Conservation (phyloP, 2,888 invertebrate species). For the Acleris holmiana region DNA sequence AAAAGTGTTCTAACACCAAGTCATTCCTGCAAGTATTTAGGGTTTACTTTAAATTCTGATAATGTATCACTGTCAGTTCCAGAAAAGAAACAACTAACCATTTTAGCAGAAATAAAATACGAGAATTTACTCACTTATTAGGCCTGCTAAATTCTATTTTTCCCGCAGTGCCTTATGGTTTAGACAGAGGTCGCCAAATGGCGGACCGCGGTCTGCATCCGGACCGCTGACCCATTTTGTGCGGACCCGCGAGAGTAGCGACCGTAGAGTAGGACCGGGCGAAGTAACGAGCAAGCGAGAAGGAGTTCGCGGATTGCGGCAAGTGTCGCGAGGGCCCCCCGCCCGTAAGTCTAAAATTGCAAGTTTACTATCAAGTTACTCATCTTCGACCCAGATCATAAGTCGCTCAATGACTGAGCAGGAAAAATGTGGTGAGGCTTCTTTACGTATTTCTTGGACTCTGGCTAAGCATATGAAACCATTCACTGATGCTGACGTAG, state of each 20-base stretch:
- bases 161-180: slow-evolving; percentile 29
- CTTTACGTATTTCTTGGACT: slow-evolving; percentile 41
- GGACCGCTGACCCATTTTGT: too few species aligned
- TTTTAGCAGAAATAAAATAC: not conserved
- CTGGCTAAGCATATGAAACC: slow-evolving; percentile 39
- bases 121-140: slow-evolving; percentile 29
- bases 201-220: too few species aligned
- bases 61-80: slow-evolving; percentile 11
- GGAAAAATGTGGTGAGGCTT: slow-evolving; percentile 40
- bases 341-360: slow-evolving; percentile 1
- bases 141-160: slow-evolving; percentile 25
- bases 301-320: too few species aligned
- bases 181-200: not conserved
- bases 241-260: too few species aligned
- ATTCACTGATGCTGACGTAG: slow-evolving; percentile 41
- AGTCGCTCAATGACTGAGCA: slow-evolving; percentile 42
- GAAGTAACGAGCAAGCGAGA: too few species aligned
- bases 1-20: too few species aligned
- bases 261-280: too few species aligned
- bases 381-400: slow-evolving; percentile 40
- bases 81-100: slow-evolving; percentile 1
- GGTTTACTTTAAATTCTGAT: slow-evolving; percentile 25
- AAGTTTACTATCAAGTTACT: slow-evolving; percentile 36
- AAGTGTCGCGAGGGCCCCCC: too few species aligned
- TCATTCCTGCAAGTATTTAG: slow-evolving; percentile 29